Evolutionary conservation across 2,888 invertebrate genomes (phyloP), one percentile per base, ranked within the genome.

Genomic region (Drosophila borealis): DNA sequence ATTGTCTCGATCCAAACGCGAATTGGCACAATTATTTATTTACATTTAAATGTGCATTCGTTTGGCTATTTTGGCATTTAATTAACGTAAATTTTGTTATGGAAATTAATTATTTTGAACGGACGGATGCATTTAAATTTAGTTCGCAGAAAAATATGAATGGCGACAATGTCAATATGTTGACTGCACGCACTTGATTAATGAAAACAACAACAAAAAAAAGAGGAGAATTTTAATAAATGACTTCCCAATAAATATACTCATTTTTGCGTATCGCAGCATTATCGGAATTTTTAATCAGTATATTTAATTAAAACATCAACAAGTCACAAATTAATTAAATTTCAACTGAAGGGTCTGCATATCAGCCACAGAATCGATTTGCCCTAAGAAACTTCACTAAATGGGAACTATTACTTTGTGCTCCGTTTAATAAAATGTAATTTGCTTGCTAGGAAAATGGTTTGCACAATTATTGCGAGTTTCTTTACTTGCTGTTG

Each of bases 81-180:
- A 87, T 87, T 77, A 81, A 76, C 81, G 55, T 49, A 55, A 53
- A 63, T 78, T 78, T 60, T 81, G 76, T 64, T 78, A 72, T 74
- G 76, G 59, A 84, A 84, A 84, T 84, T 81, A 81, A 87, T 87
- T 81, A 67, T 69, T 66, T 68, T 46, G 45, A 63, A 64, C 56
- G 57, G 60, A 62, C 56, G 68, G 74, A 68, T 57, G 74, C 54
- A 54, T 76, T 64, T 78, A 68, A 81, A 76, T 64, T 67, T 50
- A 67, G 49, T 65, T 49, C n/a, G 3, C 33, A 36, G 44, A 55
- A 69, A 42, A 46, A 34, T 46, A 29, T 44, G 46, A 53, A 44
- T 48, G 53, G 39, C 56, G 66, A 81, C 87, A 82, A 69, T 71
- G 74, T 74, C 81, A 81, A 84, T 82, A 82, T 82, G 87, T 39